Conservation (phyloP, 2,113 vertebrate genomes). For the Crotophaga sulcirostris region DNA sequence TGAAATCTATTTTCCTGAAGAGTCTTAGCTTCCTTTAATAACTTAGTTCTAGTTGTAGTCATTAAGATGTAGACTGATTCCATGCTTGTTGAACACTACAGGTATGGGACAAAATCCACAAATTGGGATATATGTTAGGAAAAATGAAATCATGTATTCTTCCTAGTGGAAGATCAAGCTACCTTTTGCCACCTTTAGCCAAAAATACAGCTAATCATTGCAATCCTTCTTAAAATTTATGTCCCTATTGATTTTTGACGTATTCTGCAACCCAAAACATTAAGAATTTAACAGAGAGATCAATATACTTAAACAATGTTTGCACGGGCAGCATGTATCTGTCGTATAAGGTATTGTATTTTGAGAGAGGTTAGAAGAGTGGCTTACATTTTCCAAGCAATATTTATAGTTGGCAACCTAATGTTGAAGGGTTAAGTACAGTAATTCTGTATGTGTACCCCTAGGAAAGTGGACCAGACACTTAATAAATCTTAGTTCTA, state of each 20-base stretch:
- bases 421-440: not conserved
- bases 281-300: conserved; percentile 33
- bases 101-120: not conserved
- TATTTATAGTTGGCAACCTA: not conserved
- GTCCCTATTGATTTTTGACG: conserved; percentile 5
- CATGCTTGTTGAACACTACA: not conserved
- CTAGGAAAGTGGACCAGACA: not conserved
- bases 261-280: not conserved
- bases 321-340: not conserved
- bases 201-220: not conserved
- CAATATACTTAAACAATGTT: not conserved
- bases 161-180: not conserved
- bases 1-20: not conserved
- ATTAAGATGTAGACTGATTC: not conserved
- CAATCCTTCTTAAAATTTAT: not conserved
- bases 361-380: not conserved
- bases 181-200: not conserved
- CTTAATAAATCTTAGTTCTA: not conserved
- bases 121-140: not conserved
- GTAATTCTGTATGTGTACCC: not conserved
- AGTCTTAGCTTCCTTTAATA: not conserved
- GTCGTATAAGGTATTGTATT: not conserved
- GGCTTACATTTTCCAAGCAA: not conserved
- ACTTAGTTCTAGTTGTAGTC: not conserved
- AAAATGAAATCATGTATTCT: not conserved